Evolutionary conservation across 2,797 vertebrate genomes (phyloP), one percentile per base, ranked within the genome.

Genomic region (Sciaenops ocellatus): DNA sequence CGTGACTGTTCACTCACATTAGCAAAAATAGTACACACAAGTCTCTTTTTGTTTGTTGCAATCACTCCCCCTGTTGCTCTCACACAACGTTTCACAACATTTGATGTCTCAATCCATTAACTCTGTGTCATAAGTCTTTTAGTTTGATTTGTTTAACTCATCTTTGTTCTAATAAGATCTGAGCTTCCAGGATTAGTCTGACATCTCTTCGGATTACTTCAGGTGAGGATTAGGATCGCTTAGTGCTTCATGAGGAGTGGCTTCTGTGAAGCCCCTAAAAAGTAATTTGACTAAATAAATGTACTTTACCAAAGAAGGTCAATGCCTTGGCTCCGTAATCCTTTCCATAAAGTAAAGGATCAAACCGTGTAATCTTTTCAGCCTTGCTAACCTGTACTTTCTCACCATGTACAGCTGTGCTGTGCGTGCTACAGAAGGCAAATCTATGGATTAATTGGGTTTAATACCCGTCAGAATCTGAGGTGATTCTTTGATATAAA

Each of bases 341-440:
- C 89, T 80, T 59, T 70, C 79, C 92, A 70, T 90, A 69, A 89
- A 88, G 90, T 78, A 48, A 81, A 89, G 85, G 90, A 91, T 94
- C 78, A 90, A 77, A 83, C 67, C 9, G 0, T 42, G 68, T 91
- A 94, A 94, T 93, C 92, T 85, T 69, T 88, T 84, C 79, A 66
- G 63, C 79, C 86, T 86, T 73, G 3, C 44, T 71, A 78, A 90
- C 85, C 86, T 83, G 81, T 3, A 71, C 80, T 79, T 76, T 83
- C 63, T 70, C 79, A 64, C 15, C n/a, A 67, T 24, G 46, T 69
- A 46, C 65, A 62, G 28, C 72, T 34, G 1, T 20, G 34, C 34
- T 51, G 51, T 75, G 50, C 6, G 44, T 62, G 73, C 47, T 51
- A 70, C 84, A 71, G 65, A 60, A 24, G 12, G 15, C 64, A 73